Evolutionary conservation across 2,113 vertebrate species (phyloP).

Genomic region (Corydoras maculifer): DNA sequence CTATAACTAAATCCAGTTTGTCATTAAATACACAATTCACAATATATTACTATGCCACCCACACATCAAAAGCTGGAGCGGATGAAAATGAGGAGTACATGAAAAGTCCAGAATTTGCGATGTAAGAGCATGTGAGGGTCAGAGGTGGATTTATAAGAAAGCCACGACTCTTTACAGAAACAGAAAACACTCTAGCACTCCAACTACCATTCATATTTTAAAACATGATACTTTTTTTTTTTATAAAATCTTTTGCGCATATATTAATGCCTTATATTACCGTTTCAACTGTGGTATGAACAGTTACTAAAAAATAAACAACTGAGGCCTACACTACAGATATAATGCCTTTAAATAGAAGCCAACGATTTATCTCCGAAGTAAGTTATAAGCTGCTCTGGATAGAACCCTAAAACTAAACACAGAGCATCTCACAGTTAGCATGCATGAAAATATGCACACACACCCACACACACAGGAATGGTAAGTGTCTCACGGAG

Average conservation of each 20-base stretch:
- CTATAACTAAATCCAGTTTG: neutral
- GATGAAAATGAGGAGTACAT: too few relatives aligned
- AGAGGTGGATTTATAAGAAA: too few relatives aligned
- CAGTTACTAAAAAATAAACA: slow-evolving; percentile 53
- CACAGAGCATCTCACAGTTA: neutral
- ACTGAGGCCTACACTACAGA: slow-evolving; percentile 47
- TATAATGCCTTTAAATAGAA: slow-evolving; percentile 37
- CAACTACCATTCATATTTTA: slow-evolving; percentile 35
- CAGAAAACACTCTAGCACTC: neutral
- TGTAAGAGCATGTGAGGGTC: too few relatives aligned
- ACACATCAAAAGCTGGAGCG: too few relatives aligned
- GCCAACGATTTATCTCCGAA: slow-evolving; percentile 29
- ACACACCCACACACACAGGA: slow-evolving; percentile 22
- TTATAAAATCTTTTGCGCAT: slow-evolving; percentile 59
- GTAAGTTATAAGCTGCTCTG: slow-evolving; percentile 32
- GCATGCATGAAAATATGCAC: slow-evolving; percentile 12
- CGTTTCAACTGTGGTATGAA: slow-evolving; percentile 53
- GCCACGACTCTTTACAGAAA: neutral
- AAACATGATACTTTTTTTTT: slow-evolving; percentile 53
- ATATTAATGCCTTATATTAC: slow-evolving; percentile 65
- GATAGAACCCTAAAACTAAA: slow-evolving; percentile 46
- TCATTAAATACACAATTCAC: too few relatives aligned
- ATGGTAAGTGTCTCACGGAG: neutral
- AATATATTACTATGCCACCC: too few relatives aligned
- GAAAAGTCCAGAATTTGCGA: too few relatives aligned